Percentiles rank a stretch among this genome's conserved stretches.
Evolutionary conservation across 2,888 invertebrate genomes (phyloP).

Genomic region (Stramonita haemastoma): DNA sequence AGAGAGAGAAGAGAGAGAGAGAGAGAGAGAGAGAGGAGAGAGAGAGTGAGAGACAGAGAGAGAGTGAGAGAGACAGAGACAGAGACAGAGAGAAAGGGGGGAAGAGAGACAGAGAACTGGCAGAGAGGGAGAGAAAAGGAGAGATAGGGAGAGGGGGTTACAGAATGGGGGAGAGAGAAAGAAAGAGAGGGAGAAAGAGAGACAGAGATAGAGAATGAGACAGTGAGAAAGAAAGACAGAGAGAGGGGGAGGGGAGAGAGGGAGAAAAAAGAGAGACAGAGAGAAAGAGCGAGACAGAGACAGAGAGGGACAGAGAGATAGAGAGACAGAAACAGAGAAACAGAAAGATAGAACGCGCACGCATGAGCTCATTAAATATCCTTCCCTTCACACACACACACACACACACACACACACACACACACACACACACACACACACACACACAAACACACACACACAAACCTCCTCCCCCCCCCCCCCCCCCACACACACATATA

Average conservation of each 20-base stretch:
- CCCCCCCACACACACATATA: no score
- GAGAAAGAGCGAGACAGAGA: constrained; percentile 3
- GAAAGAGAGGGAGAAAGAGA: neutral
- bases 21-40: neutral
- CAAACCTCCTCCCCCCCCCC: no score
- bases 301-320: neutral
- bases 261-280: neutral
- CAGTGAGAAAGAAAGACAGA: neutral
- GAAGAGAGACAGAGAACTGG: neutral
- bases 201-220: neutral
- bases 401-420: neutral
- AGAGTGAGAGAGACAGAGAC: neutral
- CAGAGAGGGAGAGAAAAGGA: neutral
- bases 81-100: neutral
- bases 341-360: neutral
- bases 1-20: neutral
- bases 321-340: neutral
- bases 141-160: neutral
- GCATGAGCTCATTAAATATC: no score
- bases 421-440: neutral
- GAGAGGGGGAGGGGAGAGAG: neutral
- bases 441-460: neutral
- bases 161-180: neutral
- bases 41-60: neutral
- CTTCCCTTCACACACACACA: no score